phyloP scores from a whole-genome alignment of 2,113 vertebrate genomes.

The Corapipo altera region DNA sequence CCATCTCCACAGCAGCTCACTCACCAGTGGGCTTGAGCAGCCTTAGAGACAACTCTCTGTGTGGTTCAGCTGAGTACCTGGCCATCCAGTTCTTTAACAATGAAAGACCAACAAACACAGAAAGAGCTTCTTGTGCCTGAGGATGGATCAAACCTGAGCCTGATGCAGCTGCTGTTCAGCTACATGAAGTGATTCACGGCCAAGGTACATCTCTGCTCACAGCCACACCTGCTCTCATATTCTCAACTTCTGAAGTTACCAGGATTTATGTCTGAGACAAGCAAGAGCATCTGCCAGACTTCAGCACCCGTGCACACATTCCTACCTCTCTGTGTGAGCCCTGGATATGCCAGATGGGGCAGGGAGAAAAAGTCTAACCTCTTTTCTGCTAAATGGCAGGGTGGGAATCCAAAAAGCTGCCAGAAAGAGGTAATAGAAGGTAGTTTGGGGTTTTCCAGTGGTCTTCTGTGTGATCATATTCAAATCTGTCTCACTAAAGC shows the following conservation, averaged over 20 bases:
- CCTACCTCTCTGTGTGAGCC: background rate
- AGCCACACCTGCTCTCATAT: background rate
- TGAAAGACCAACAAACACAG: background rate
- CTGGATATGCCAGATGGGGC: background rate
- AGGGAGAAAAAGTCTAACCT: background rate
- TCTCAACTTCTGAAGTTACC: background rate
- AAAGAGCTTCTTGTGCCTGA: background rate
- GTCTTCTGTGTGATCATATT: background rate
- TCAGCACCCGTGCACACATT: background rate
- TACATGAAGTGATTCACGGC: background rate
- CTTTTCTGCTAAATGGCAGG: background rate
- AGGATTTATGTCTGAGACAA: background rate
- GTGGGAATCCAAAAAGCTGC: background rate
- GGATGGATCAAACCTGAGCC: background rate
- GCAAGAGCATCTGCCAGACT: background rate
- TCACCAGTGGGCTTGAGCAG: background rate
- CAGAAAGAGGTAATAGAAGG: background rate
- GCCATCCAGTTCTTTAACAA: background rate
- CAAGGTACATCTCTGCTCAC: background rate
- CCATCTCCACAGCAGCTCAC: background rate
- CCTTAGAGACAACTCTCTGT: background rate
- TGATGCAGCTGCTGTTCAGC: background rate
- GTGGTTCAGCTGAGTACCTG: background rate
- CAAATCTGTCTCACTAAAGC: background rate
- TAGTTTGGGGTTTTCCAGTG: background rate